phyloP scores from a whole-genome alignment of 2,888 invertebrate species.

The Bellardia pandia region DNA sequence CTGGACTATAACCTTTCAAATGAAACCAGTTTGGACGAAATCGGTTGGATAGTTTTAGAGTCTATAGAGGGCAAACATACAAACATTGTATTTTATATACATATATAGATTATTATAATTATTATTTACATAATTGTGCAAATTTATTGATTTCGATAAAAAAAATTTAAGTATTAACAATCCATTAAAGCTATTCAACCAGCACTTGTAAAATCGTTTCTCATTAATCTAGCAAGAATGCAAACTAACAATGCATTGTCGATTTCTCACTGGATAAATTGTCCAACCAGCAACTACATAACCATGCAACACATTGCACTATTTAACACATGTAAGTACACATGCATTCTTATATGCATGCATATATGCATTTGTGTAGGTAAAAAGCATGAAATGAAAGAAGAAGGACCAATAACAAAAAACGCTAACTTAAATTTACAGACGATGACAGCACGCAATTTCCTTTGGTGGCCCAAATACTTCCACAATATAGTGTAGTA shows the following conservation, averaged over 20 bases:
- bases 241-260: conserved; percentile 46
- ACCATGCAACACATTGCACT: conserved; percentile 29
- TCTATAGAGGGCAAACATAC: too few relatives aligned
- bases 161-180: not conserved
- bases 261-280: conserved; percentile 36
- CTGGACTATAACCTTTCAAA: too few relatives aligned
- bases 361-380: conserved; percentile 14
- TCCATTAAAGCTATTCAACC: not conserved
- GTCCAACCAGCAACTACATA: conserved; percentile 38
- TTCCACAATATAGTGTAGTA: conserved; percentile 42
- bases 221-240: conserved; percentile 28
- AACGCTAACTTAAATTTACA: conserved; percentile 33
- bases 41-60: too few relatives aligned
- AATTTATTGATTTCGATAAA: too few relatives aligned
- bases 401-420: not conserved
- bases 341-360: conserved; percentile 10
- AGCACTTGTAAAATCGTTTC: conserved; percentile 4
- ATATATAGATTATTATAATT: too few relatives aligned
- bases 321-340: conserved; percentile 28
- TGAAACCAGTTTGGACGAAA: too few relatives aligned
- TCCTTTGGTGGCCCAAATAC: conserved; percentile 54
- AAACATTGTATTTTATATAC: too few relatives aligned
- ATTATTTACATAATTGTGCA: too few relatives aligned
- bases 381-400: not conserved
- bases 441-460: conserved; percentile 62